Evolutionary conservation across 2,797 vertebrate genomes (phyloP).

Genomic region (Hydrocynus forskahlii): DNA sequence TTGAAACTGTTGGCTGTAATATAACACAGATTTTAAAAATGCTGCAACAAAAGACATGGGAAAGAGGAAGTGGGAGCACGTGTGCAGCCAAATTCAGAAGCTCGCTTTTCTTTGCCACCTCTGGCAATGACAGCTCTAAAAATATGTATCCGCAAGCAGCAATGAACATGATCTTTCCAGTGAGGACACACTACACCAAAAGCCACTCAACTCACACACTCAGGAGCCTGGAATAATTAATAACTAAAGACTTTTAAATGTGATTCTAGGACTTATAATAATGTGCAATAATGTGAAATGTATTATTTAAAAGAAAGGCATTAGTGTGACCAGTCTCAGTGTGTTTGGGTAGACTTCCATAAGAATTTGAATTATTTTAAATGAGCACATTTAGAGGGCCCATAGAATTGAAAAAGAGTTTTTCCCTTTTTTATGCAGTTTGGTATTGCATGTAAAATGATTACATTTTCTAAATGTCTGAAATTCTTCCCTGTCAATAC

Average conservation of each 20-base stretch:
- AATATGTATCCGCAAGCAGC: constrained; percentile 52
- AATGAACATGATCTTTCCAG: constrained; percentile 50
- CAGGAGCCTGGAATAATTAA: constrained; percentile 39
- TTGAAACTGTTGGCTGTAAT: constrained; percentile 71
- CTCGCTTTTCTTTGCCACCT: constrained; percentile 46
- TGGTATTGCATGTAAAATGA: too few relatives aligned
- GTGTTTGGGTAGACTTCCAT: constrained; percentile 24
- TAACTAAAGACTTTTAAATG: constrained; percentile 35
- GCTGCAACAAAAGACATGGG: constrained; percentile 29
- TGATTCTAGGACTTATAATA: not conserved
- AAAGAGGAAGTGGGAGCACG: constrained; percentile 44
- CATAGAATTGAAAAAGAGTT: not conserved
- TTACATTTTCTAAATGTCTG: too few relatives aligned
- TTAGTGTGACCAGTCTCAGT: constrained; percentile 14
- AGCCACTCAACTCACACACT: constrained; percentile 38
- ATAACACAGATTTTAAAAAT: constrained; percentile 58
- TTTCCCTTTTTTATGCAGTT: too few relatives aligned
- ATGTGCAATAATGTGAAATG: constrained; percentile 36
- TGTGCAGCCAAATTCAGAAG: constrained; percentile 52
- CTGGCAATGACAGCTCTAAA: constrained; percentile 55
- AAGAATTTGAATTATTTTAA: constrained; percentile 6
- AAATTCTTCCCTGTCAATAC: too few relatives aligned
- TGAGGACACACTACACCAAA: constrained; percentile 45
- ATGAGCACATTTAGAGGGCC: not conserved
- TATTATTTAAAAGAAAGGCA: constrained; percentile 23